Evolutionary conservation across 2,888 invertebrate species (phyloP).

Genomic region (Apodemia hepburni): DNA sequence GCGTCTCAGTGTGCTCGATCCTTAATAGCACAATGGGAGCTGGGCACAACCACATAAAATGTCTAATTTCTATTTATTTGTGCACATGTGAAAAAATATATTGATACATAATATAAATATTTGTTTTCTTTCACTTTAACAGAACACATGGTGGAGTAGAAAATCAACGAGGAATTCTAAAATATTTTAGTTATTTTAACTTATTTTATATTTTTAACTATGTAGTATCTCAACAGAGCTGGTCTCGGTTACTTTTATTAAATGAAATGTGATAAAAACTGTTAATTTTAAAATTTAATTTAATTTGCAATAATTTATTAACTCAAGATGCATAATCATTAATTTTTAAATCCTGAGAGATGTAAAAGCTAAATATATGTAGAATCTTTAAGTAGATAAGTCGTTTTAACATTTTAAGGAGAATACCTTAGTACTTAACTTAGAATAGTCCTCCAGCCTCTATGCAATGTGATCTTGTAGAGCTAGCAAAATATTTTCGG

Average conservation of each 20-base stretch:
- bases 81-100: too few relatives aligned
- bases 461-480: conserved; percentile 74
- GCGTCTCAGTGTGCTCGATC: too few relatives aligned
- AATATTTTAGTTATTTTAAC: conserved; percentile 20
- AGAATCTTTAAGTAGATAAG: conserved; percentile 18
- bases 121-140: conserved; percentile 33
- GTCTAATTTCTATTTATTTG: too few relatives aligned
- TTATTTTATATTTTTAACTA: conserved; percentile 17
- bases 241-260: conserved; percentile 39
- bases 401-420: conserved; percentile 22
- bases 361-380: conserved; percentile 4
- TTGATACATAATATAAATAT: too few relatives aligned
- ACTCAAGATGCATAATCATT: conserved; percentile 8
- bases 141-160: conserved; percentile 76
- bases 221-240: conserved; percentile 35
- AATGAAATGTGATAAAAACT: conserved; percentile 19
- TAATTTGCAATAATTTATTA: background rate
- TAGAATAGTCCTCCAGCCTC: conserved; percentile 53
- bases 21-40: too few relatives aligned
- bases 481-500: conserved; percentile 44
- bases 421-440: conserved; percentile 28
- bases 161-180: conserved; percentile 23
- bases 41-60: too few relatives aligned
- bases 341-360: conserved; percentile 9
- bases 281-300: conserved; percentile 3